Evolutionary conservation across 2,888 invertebrate genomes (phyloP).

Genomic region (Nymphalis polychloros): DNA sequence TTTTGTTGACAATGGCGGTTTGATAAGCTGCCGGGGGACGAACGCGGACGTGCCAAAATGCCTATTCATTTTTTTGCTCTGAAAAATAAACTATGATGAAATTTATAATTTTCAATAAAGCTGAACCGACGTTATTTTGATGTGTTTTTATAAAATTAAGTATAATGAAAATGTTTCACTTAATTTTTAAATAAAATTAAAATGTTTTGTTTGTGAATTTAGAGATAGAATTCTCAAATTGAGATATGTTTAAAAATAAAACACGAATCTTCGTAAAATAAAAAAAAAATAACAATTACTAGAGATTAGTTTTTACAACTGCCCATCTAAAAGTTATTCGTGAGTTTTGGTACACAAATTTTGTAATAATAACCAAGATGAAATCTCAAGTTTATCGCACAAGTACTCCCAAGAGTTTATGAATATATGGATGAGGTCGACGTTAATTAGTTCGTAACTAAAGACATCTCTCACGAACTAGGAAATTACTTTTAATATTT

Average conservation of each 20-base stretch:
- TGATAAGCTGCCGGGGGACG: conserved; percentile 43
- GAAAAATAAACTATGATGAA: conserved; percentile 43
- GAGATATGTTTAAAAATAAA: no score
- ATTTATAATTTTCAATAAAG: no score
- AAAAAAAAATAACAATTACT: not conserved
- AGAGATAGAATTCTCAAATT: no score
- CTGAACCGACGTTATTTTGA: no score
- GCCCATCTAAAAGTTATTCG: not conserved
- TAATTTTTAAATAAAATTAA: not conserved
- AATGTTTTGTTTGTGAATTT: no score
- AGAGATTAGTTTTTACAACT: not conserved
- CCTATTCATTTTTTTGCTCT: conserved; percentile 53
- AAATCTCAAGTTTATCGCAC: conserved; percentile 12
- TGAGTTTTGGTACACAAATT: conserved; percentile 6
- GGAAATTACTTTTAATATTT: not conserved
- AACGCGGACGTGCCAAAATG: conserved; percentile 60
- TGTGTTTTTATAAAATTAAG: not conserved
- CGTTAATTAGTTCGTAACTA: conserved; percentile 12
- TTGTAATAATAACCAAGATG: conserved; percentile 10
- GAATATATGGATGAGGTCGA: conserved; percentile 13
- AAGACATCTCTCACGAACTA: not conserved
- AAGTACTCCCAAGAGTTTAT: conserved; percentile 9
- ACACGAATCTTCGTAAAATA: no score
- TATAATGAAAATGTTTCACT: conserved; percentile 9
- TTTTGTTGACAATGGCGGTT: conserved; percentile 54